phyloP scores from a whole-genome alignment of 64 coral and sea anemone genomes.

The Actinia equina region DNA sequence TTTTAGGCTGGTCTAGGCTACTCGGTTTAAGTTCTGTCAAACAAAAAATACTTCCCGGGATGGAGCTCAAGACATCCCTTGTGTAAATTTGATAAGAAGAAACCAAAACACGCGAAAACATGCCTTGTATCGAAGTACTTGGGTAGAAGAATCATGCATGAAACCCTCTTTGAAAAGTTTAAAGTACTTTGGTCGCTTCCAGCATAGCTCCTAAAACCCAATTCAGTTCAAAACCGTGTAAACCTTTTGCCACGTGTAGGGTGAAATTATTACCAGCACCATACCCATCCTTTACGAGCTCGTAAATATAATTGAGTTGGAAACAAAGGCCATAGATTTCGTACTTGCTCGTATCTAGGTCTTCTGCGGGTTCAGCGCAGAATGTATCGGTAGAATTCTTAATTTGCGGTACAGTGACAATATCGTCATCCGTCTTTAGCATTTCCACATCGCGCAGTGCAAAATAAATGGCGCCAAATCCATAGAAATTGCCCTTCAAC shows the following conservation, averaged over 20 bases:
- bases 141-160: too few relatives aligned
- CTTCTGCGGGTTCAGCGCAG: background rate
- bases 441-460: background rate
- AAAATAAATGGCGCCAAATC: background rate
- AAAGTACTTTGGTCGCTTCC: background rate
- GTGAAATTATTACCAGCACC: background rate
- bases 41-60: too few relatives aligned
- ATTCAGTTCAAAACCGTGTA: conserved; percentile 1
- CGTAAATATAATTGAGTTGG: background rate
- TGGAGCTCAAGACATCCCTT: too few relatives aligned
- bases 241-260: background rate
- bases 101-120: too few relatives aligned
- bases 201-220: background rate
- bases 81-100: too few relatives aligned
- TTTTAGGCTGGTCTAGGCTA: too few relatives aligned
- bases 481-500: background rate
- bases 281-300: background rate
- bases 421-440: background rate
- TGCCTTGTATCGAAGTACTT: too few relatives aligned
- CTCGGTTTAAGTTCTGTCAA: too few relatives aligned
- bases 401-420: background rate
- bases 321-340: background rate
- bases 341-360: background rate
- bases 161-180: background rate
- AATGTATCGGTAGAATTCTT: background rate